A percentile compares a stretch with the other conserved stretches of the same genome.
Conservation (phyloP, 2,113 vertebrate species). For the Leptosomus discolor region DNA sequence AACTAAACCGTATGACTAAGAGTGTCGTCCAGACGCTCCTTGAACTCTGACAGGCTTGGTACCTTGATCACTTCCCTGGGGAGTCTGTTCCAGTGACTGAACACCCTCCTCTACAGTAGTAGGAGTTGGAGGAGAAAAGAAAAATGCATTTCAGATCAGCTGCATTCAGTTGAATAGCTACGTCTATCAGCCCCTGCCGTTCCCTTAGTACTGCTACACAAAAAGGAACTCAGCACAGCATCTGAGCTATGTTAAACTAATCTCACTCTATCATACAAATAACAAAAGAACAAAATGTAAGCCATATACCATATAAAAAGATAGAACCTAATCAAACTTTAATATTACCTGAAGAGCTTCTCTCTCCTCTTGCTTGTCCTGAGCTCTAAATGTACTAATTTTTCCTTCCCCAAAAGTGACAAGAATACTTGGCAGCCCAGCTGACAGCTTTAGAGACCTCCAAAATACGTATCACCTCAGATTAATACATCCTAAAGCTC, state of each 20-base stretch:
- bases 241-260: not conserved
- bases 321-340: not conserved
- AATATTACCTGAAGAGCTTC: not conserved
- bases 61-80: not conserved
- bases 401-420: not conserved
- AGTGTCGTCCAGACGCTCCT: rapidly evolving
- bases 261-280: not conserved
- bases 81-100: not conserved
- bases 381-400: not conserved
- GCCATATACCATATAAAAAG: not conserved
- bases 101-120: not conserved
- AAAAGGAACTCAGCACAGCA: not conserved
- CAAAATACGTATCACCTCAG: not conserved
- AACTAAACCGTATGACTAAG: not conserved
- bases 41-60: not conserved
- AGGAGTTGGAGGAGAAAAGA: not conserved
- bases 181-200: not conserved
- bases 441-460: not conserved
- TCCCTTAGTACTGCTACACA: not conserved
- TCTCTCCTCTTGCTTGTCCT: not conserved
- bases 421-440: not conserved
- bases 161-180: not conserved
- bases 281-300: not conserved
- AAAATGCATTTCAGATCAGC: not conserved
- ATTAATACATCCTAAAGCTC: not conserved